Evolutionary conservation across 2,797 vertebrate species (phyloP).

Genomic region (Centroberyx gerrardi): DNA sequence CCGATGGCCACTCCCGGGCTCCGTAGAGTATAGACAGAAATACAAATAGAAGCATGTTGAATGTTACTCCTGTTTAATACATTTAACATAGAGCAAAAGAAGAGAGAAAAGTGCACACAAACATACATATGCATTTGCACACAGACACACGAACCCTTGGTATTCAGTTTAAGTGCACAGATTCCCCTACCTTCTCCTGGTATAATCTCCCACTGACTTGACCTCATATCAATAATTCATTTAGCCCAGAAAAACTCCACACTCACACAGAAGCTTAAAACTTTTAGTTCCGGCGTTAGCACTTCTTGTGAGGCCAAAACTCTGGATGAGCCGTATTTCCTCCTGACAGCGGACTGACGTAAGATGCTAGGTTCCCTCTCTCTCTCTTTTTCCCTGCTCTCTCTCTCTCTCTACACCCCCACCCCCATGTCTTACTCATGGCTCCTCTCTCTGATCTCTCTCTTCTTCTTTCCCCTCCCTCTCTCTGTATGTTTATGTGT

Average conservation of each 20-base stretch:
- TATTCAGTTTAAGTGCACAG: slow-evolving; percentile 66
- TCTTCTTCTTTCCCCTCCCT: not conserved
- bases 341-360: slow-evolving; percentile 6
- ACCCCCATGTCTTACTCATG: not conserved
- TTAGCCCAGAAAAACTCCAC: slow-evolving; percentile 18
- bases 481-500: not conserved
- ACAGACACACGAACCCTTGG: slow-evolving; percentile 28
- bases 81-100: slow-evolving; percentile 22
- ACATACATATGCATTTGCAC: not conserved
- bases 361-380: slow-evolving; percentile 14
- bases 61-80: slow-evolving; percentile 5
- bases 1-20: no score
- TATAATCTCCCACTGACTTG: slow-evolving; percentile 70
- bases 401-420: no score
- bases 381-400: not conserved
- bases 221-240: slow-evolving; percentile 78
- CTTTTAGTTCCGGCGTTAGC: slow-evolving; percentile 63
- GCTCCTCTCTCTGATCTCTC: not conserved
- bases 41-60: not conserved
- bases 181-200: slow-evolving; percentile 56
- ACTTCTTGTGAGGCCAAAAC: slow-evolving; percentile 49
- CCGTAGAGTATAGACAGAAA: not conserved
- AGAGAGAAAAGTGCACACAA: slow-evolving; percentile 6
- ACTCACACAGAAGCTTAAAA: slow-evolving; percentile 56
- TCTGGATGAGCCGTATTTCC: slow-evolving; percentile 35